A percentile compares a stretch with the other conserved stretches of the same genome.
These are phyloP conservation scores for Tenthredo scrophulariae DNA, from an alignment of 2,888 invertebrate genomes.

Conservation along the genomic window DNA sequence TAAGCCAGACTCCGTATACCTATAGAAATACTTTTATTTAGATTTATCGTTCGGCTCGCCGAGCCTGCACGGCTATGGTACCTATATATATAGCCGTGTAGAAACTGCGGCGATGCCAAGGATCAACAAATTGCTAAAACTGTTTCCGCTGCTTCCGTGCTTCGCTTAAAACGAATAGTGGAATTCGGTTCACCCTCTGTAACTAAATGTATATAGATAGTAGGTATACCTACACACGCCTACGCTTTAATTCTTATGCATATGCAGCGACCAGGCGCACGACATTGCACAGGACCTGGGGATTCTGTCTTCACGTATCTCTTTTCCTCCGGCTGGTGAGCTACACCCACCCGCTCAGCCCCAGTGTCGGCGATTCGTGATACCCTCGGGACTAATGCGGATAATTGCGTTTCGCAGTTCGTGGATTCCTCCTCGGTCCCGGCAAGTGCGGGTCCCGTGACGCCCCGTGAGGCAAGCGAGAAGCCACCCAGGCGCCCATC, in stretches of 20 bases:
- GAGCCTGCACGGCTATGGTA: background rate
- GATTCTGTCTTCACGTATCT: conserved; percentile 1
- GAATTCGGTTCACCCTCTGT: conserved; percentile 2
- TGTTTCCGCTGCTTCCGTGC: conserved; percentile 32
- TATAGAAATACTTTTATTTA: conserved; percentile 31
- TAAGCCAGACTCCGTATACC: conserved; percentile 19
- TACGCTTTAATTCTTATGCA: conserved; percentile 31
- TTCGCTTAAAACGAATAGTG: conserved; percentile 3
- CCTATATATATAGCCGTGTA: conserved; percentile 27
- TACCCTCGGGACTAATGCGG: conserved; percentile 77
- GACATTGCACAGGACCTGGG: conserved; percentile 11
- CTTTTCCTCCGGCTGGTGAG: conserved; percentile 21
- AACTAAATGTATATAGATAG: background rate
- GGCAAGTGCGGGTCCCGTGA: conserved; percentile 41
- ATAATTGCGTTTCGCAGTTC: conserved; percentile 77
- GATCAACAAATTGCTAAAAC: conserved; percentile 52
- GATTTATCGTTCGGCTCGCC: conserved; percentile 24
- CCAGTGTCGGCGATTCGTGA: conserved; percentile 73
- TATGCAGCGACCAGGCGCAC: conserved; percentile 19
- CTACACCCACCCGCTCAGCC: conserved; percentile 63
- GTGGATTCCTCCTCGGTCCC: conserved; percentile 70
- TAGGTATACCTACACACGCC: background rate
- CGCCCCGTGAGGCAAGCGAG: conserved; percentile 24
- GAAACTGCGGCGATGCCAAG: conserved; percentile 27
- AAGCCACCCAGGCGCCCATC: conserved; percentile 32